Percentiles rank a stretch among this genome's conserved stretches.
Conservation (phyloP, 1,140 invertebrate genomes). For the Dryas iulia region DNA sequence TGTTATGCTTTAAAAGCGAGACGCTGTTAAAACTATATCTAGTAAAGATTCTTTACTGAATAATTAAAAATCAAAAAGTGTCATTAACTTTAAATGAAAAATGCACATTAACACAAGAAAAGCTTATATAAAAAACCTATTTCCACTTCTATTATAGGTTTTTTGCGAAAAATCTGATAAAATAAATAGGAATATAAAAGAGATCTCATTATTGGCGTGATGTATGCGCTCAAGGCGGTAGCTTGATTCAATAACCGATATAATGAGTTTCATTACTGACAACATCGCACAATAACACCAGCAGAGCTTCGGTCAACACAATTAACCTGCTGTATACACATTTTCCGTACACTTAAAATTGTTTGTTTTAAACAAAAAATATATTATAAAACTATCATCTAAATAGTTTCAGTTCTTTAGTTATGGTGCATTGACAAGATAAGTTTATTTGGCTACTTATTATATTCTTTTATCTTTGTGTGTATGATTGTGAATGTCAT, state of each 20-base stretch:
- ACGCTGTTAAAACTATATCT: too few relatives aligned
- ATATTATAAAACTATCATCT: too few relatives aligned
- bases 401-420: too few relatives aligned
- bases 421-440: too few relatives aligned
- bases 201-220: constrained; percentile 13
- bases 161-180: constrained; percentile 11
- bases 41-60: too few relatives aligned
- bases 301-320: constrained; percentile 8
- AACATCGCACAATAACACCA: constrained; percentile 31
- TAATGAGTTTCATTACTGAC: constrained; percentile 30
- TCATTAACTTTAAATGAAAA: too few relatives aligned
- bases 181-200: constrained; percentile 11
- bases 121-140: background rate
- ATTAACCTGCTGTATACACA: constrained; percentile 4
- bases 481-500: too few relatives aligned
- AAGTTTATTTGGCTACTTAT: too few relatives aligned
- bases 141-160: background rate
- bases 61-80: too few relatives aligned
- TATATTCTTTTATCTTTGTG: too few relatives aligned
- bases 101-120: too few relatives aligned
- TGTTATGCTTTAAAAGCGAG: too few relatives aligned
- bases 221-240: constrained; percentile 24
- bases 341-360: background rate
- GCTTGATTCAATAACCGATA: constrained; percentile 28
- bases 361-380: background rate